phyloP scores from a whole-genome alignment of 2,113 vertebrate genomes.

The Alligator mississippiensis region DNA sequence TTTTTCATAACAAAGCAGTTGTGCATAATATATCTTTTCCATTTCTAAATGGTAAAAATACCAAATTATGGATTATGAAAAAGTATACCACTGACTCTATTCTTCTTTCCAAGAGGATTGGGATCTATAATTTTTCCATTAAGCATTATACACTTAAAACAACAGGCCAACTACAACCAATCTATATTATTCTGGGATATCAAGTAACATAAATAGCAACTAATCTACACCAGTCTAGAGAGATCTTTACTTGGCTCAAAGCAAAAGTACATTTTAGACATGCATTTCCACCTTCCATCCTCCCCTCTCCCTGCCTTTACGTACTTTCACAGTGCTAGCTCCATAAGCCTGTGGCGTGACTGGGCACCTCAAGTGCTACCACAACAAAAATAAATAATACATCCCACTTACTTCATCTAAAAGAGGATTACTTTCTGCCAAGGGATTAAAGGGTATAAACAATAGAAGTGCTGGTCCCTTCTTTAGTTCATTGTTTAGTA shows the following conservation, averaged over 20 bases:
- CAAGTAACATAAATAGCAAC: not conserved
- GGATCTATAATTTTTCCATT: not conserved
- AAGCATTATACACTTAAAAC: not conserved
- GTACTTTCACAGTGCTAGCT: not conserved
- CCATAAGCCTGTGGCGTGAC: not conserved
- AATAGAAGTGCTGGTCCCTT: constrained; percentile 94
- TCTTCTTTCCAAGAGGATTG: not conserved
- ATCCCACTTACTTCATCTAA: constrained; percentile 87
- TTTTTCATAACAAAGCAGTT: not conserved
- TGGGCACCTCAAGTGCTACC: not conserved
- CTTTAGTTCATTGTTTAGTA: constrained; percentile 90
- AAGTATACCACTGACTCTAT: not conserved
- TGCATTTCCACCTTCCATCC: no score
- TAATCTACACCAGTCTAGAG: not conserved
- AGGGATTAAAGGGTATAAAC: constrained; percentile 91
- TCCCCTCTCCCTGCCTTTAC: no score
- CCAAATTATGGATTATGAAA: not conserved
- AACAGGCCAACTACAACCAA: not conserved
- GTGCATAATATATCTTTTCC: not conserved
- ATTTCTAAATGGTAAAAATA: not conserved
- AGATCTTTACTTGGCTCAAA: not conserved
- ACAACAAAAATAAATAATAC: not conserved
- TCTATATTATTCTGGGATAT: not conserved
- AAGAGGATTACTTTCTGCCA: constrained; percentile 79
- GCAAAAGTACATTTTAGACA: not conserved